Evolutionary conservation across 64 coral and sea anemone species (phyloP), one percentile per base, ranked within the genome.

Genomic region (Anthopleura sola): DNA sequence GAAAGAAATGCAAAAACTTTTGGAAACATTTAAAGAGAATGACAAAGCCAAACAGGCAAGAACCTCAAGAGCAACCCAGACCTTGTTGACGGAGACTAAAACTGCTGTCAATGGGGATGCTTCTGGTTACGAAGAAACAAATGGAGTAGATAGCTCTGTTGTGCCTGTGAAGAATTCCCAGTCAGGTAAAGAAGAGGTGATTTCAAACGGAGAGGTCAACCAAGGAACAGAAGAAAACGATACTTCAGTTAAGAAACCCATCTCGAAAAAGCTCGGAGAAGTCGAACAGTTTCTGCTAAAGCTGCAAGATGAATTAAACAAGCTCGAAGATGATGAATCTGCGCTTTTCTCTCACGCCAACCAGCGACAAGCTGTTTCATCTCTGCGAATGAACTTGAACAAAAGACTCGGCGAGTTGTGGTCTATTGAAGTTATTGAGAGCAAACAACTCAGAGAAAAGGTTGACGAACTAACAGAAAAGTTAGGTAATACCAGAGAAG

Each of bases 331-430:
- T 24, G 78, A 91, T 24, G 78, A 86, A 55, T 77, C 84, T 11
- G 89, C 76, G 6, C 78, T 40, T 37, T 66, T 78, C 15, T 19
- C 39, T 5, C 74, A 91, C 4, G 60, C 20, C 6, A 80, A 91
- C 57, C 55, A 86, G 18, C 19, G 51, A 17, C 62, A 80, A 49
- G 78, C 57, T 0, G 40, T 91, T 37, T 86, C 89, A 2, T 86
- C 75, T 40, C 47, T 91, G 29, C 78, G 83, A 86, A 37, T 62
- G 3, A 82, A 76, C 20, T 49, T 91, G n/a, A 91, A 85, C 31
- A 49, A 86, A 26, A 55, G 89, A n/a, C 83, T 91, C 48, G 84
- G 89, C 36, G 89, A 86, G 12, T 50, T 84, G 21, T 91, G 89
- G 89, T 86, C 83, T 38, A 55, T 86, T 71, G 32, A 68, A 3